Base-by-base conservation (phyloP, 2,888 invertebrate species). In the Andrena fulva region DNA sequence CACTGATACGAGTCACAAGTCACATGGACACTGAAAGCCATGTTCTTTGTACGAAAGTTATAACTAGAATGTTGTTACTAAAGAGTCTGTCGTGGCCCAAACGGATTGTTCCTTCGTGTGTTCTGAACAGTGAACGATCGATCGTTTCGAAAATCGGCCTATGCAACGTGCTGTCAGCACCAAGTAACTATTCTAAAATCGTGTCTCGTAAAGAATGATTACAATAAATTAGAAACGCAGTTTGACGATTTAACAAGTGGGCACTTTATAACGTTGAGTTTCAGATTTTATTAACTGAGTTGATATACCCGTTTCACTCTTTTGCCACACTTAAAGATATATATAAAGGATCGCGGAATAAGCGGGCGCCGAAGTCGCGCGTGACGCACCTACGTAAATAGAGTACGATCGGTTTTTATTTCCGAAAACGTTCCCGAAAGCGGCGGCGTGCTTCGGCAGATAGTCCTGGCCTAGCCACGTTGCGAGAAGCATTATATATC, bases 11-110 rank as follows among this genome's bases (percentile, higher is more conserved):
- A 73, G 24, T 68, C 48, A 56, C n/a, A 29, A 59, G 27, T 10
- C 66, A 16, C 50, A 60, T n/a, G 50, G 20, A 66, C 60, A 68
- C 12, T 62, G 29, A 63, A 80, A 80, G 71, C 59, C 60, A 83
- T 71, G 29, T 66, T 33, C 16, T 79, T 70, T 31, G 8, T 52
- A 42, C 10, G 12, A 77, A 27, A 12, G 54, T 63, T 50, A 27
- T 8, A 16, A 8, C 12, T 76, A 48, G 24, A 10, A 31, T 42
- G 31, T 66, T 64, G 27, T 33, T 48, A 42, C 7, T 8, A n/a
- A 10, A 3, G 52, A 71, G 29, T 42, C 33, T 27, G 2, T 2
- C 27, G 20, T 56, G 59, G 31, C n/a, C 10, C 27, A 16, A 63
- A 2, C 29, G 27, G 64, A 76, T 70, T 64, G 69, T 70, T 70